Base-by-base conservation (phyloP, 1,140 invertebrate species). In the Mya arenaria region DNA sequence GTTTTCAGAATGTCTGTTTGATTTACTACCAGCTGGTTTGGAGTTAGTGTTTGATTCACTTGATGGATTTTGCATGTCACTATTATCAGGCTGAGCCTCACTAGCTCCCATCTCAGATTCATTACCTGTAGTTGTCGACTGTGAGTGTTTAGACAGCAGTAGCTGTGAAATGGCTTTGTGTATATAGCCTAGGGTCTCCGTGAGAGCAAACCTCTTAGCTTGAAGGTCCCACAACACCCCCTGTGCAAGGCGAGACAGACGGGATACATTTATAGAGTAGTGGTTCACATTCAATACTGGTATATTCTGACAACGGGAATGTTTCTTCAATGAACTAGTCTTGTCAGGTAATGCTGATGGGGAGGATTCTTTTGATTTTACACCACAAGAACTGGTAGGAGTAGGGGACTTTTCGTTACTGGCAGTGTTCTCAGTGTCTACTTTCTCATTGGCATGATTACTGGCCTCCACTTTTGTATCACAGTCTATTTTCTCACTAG, bases 151-250 rank as follows among this genome's bases (percentile, higher is more conserved):
- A 17, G 88, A 82, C 72, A 90, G 78, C 19, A 90, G 73, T n/a
- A 90, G 83, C 72, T 90, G 88, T n/a, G 90, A 91, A 65, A 91
- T 89, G 19, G 87, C 88, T 25, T 86, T 87, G 55, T 92, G 87
- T 32, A 90, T 89, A 68, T 91, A 89, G 28, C 89, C 88, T 13
- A 91, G 85, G 8, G 89, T 90, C 71, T 91, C 89, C 32, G 88
- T 91, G 30, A 90, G 74, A 1, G 88, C 87, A 81, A 84, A 88
- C 5, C 88, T 60, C 55, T 91, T 91, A 37, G 87, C 89, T 66
- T 91, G 89, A 19, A 90, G 81, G 60, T 91, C 89, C 90, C 89
- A 90, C 4, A 90, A 73, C 19, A 91, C 72, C 34, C 88, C 87
- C 34, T 87, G 85, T 10, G 90, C 86, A 34, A 90, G 79, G 15